Evolutionary conservation across 2,888 invertebrate species (phyloP).

Genomic region (Cryptus armator): DNA sequence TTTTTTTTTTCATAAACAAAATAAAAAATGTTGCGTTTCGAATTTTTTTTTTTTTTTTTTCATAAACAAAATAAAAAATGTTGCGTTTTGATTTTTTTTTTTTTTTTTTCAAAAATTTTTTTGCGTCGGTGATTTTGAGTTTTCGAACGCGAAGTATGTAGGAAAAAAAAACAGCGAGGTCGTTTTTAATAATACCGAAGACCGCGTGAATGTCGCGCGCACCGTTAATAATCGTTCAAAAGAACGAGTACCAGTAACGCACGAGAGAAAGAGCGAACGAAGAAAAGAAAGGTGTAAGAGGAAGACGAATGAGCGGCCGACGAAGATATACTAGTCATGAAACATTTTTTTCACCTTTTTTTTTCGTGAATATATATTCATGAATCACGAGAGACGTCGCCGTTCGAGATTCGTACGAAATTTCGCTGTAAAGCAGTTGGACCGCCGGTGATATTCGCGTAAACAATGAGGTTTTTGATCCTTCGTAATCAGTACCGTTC

Average conservation of each 20-base stretch:
- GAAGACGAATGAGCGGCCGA: conserved; percentile 51
- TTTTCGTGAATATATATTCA: conserved; percentile 56
- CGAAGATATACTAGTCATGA: conserved; percentile 65
- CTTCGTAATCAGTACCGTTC: not conserved
- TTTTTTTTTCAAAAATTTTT: not conserved
- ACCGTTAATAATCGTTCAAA: conserved; percentile 48
- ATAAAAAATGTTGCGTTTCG: too few relatives aligned
- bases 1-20: too few relatives aligned
- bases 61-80: not conserved
- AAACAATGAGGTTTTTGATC: conserved; percentile 47
- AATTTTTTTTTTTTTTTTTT: not conserved
- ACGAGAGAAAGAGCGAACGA: conserved; percentile 14
- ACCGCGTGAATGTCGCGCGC: conserved; percentile 25
- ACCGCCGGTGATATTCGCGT: conserved; percentile 42
- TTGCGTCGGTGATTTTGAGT: not conserved
- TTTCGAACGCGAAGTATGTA: not conserved
- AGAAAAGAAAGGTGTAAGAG: conserved; percentile 25
- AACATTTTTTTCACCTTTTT: conserved; percentile 35
- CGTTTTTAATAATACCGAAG: not conserved
- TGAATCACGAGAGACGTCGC: conserved; percentile 54
- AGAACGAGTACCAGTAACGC: conserved; percentile 15
- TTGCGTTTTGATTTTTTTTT: not conserved
- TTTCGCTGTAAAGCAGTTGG: not conserved
- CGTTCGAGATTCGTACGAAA: conserved; percentile 2
- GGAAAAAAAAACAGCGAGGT: conserved; percentile 3